Evolutionary conservation across 1,140 invertebrate species (phyloP).

Genomic region (Phenacoccus solenopsis): DNA sequence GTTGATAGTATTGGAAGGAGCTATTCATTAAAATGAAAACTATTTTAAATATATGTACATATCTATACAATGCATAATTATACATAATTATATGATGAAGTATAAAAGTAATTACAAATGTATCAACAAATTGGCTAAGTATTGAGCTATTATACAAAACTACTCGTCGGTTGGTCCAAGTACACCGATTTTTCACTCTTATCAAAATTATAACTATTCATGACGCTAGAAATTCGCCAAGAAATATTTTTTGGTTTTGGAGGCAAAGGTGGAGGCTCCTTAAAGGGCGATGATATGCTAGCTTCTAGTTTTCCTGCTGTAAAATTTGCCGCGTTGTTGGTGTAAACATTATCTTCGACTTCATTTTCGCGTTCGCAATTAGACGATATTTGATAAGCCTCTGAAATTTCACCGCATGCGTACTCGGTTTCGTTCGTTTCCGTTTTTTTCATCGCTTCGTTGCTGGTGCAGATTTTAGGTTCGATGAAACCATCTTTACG

Average conservation of each 20-base stretch:
- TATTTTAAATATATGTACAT: background rate
- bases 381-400: conserved; percentile 20
- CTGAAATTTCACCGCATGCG: conserved; percentile 19
- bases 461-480: background rate
- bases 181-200: conserved; percentile 30
- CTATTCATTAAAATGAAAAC: background rate
- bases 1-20: background rate
- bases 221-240: background rate
- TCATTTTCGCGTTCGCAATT: conserved; percentile 28
- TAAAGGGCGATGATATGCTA: background rate
- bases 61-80: background rate
- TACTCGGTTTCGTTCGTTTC: background rate
- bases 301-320: background rate
- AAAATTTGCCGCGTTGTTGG: conserved; percentile 26
- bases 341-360: conserved; percentile 25
- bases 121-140: background rate
- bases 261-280: conserved; percentile 27
- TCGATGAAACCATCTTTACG: conserved; percentile 26
- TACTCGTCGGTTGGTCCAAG: conserved; percentile 46
- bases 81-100: too few species aligned
- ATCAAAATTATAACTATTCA: conserved; percentile 7
- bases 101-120: too few species aligned
- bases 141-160: conserved; percentile 39
- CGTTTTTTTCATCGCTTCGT: background rate
- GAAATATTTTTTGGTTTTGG: conserved; percentile 29